Conservation (phyloP, 2,888 invertebrate genomes). For the Apotomis capreana region DNA sequence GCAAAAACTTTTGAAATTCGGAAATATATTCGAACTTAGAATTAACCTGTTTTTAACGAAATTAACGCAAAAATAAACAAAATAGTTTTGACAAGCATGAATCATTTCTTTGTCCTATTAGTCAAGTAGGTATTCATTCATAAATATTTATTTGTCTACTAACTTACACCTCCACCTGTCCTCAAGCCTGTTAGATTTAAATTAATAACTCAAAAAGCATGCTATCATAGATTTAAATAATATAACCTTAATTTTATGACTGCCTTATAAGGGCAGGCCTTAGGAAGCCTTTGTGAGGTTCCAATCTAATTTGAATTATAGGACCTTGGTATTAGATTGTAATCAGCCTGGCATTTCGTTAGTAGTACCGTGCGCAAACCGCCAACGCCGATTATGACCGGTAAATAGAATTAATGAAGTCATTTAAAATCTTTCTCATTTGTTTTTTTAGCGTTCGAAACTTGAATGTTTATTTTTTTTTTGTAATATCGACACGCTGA, state of each 20-base stretch:
- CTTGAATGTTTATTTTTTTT: not conserved
- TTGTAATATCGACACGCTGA: too few relatives aligned
- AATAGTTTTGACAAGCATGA: too few relatives aligned
- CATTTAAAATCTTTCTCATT: constrained; percentile 58
- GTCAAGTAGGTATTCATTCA: not conserved
- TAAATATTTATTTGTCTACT: constrained; percentile 16
- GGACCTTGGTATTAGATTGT: constrained; percentile 40
- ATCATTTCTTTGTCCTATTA: too few relatives aligned
- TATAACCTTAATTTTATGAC: constrained; percentile 70
- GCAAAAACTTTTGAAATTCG: too few relatives aligned
- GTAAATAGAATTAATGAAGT: constrained; percentile 65
- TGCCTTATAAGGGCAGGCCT: constrained; percentile 63
- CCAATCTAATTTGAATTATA: constrained; percentile 44
- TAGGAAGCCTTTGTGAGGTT: constrained; percentile 56
- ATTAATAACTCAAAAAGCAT: constrained; percentile 33
- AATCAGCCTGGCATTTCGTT: constrained; percentile 44
- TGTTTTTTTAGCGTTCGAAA: constrained; percentile 54
- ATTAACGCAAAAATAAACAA: too few relatives aligned
- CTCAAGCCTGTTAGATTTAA: constrained; percentile 17
- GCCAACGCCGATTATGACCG: constrained; percentile 64
- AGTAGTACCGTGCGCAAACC: constrained; percentile 69
- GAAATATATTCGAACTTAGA: too few relatives aligned
- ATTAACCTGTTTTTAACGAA: too few relatives aligned
- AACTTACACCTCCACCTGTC: constrained; percentile 18
- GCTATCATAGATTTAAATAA: constrained; percentile 48